Percentiles rank a stretch among this genome's conserved stretches.
phyloP scores from a whole-genome alignment of 2,113 vertebrate species.

The Callionymus lyra region DNA sequence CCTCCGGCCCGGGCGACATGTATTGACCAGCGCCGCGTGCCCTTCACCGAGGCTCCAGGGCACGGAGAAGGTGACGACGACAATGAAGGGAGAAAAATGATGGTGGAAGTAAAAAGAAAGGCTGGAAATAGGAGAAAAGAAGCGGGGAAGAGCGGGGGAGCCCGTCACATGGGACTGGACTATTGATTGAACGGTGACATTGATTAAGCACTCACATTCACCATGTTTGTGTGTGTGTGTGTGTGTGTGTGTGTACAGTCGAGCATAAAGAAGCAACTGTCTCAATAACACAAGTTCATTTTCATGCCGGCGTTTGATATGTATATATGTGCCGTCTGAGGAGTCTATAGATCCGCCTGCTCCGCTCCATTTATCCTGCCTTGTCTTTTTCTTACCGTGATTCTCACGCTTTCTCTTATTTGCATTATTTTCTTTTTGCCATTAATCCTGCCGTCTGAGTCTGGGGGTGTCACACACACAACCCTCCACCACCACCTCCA shows the following conservation, averaged over 20 bases:
- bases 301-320: constrained; percentile 49
- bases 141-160: constrained; percentile 10
- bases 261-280: constrained; percentile 41
- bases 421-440: constrained; percentile 53
- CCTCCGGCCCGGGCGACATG: too few species aligned
- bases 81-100: constrained; percentile 34
- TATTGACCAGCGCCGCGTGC: constrained; percentile 48
- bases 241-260: constrained; percentile 16
- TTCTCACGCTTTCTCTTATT: constrained; percentile 43
- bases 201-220: constrained; percentile 60
- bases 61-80: constrained; percentile 35
- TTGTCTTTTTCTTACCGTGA: constrained; percentile 18
- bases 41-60: constrained; percentile 29
- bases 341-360: not conserved
- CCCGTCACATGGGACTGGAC: constrained; percentile 57
- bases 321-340: constrained; percentile 10
- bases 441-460: constrained; percentile 55
- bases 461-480: constrained; percentile 41
- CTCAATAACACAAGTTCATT: constrained; percentile 28
- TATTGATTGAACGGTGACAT: constrained; percentile 73
- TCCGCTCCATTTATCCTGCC: constrained; percentile 14
- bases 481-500: constrained; percentile 33
- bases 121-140: constrained; percentile 27
- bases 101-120: constrained; percentile 23
- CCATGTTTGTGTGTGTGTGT: constrained; percentile 5